Conservation (phyloP, 2,797 vertebrate species). For the Notolabrus celidotus region DNA sequence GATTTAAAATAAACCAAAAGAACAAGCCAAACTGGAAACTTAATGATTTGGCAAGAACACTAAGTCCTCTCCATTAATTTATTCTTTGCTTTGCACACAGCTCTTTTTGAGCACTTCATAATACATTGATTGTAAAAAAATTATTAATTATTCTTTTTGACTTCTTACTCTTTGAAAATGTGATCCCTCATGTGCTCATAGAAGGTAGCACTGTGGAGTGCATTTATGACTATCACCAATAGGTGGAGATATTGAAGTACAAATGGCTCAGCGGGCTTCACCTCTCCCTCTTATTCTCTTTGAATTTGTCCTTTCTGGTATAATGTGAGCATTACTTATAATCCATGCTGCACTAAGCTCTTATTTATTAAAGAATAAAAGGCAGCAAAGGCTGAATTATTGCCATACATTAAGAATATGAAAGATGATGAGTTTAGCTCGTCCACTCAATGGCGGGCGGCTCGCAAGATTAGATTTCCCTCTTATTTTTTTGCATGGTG, state of each 20-base stretch:
- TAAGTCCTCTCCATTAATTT: not conserved
- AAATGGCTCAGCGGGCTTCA: conserved; percentile 60
- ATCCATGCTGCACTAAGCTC: conserved; percentile 80
- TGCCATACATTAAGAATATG: conserved; percentile 85
- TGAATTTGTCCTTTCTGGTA: conserved; percentile 80
- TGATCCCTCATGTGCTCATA: conserved; percentile 11
- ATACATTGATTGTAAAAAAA: conserved; percentile 24
- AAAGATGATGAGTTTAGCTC: conserved; percentile 87
- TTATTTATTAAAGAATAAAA: conserved; percentile 88
- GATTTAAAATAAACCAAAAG: conserved; percentile 25
- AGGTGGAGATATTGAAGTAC: conserved; percentile 83
- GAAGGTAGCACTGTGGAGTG: conserved; percentile 52
- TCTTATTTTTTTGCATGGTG: conserved; percentile 69
- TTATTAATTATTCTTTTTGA: conserved; percentile 38
- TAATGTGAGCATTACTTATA: conserved; percentile 81
- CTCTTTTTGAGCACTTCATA: conserved; percentile 11
- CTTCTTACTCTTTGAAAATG: conserved; percentile 33
- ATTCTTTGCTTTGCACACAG: conserved; percentile 3
- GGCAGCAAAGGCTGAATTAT: conserved; percentile 86
- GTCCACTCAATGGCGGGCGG: conserved; percentile 75
- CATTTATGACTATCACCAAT: conserved; percentile 74
- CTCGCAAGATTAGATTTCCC: conserved; percentile 84
- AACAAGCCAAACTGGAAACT: conserved; percentile 11
- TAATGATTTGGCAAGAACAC: conserved; percentile 16
- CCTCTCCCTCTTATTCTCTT: conserved; percentile 66